These are phyloP conservation scores for Cybosia mesomella DNA, from an alignment of 2,888 invertebrate species.

Conservation along the genomic window DNA sequence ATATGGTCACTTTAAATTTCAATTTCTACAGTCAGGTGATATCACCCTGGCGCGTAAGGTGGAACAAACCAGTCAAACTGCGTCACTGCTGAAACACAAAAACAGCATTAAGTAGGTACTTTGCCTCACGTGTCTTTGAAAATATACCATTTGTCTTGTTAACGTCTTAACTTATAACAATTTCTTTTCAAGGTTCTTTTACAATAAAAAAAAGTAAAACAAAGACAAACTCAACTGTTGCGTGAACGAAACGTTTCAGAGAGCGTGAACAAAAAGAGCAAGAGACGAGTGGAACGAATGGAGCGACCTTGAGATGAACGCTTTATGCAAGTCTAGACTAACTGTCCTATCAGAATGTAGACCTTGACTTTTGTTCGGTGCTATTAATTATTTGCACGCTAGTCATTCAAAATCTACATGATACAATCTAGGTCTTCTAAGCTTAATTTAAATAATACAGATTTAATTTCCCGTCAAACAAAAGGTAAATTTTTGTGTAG, in stretches of 20 bases:
- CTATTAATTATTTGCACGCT: constrained; percentile 3
- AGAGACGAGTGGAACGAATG: constrained; percentile 48
- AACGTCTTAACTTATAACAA: background rate
- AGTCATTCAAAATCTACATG: background rate
- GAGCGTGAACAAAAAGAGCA: constrained; percentile 36
- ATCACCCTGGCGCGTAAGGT: background rate
- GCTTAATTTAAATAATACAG: background rate
- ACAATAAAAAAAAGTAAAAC: background rate
- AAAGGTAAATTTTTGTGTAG: too few species aligned
- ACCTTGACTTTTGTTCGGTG: constrained; percentile 39
- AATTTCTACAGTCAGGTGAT: too few species aligned
- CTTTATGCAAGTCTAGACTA: constrained; percentile 50
- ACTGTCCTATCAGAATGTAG: constrained; percentile 27
- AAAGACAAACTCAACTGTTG: constrained; percentile 21
- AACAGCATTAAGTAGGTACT: background rate
- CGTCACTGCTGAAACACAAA: background rate
- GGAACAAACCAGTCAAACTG: background rate
- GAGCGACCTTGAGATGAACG: constrained; percentile 54
- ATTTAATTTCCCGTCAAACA: background rate
- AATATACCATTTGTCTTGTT: background rate
- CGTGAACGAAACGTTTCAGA: constrained; percentile 35
- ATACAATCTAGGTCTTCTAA: background rate
- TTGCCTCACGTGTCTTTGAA: background rate
- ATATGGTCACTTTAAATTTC: too few species aligned
- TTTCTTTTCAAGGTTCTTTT: background rate